A percentile compares a stretch with the other conserved stretches of the same genome.
Conservation (phyloP, 2,797 vertebrate species). For the Manis pentadactyla region DNA sequence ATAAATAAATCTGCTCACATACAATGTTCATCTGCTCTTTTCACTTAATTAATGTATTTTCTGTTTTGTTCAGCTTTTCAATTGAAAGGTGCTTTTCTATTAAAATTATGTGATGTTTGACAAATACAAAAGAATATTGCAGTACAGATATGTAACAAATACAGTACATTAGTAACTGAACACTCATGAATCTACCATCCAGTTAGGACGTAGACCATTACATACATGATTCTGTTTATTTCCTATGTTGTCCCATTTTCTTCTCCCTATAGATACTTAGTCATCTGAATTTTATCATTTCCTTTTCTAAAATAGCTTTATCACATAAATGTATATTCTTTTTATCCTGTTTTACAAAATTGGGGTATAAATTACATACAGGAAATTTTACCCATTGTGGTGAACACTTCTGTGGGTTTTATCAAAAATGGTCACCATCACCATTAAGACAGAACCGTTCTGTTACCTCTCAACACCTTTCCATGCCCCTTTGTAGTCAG, state of each 20-base stretch:
- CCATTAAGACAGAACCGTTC: not conserved
- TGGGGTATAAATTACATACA: not conserved
- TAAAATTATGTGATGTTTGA: slow-evolving; percentile 42
- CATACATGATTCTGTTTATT: not conserved
- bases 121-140: not conserved
- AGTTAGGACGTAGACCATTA: not conserved
- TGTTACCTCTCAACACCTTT: not conserved
- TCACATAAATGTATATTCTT: not conserved
- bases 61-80: slow-evolving; percentile 33
- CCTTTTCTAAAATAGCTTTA: slow-evolving; percentile 28
- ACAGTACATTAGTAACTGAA: not conserved
- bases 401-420: not conserved
- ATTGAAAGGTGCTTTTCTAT: not conserved
- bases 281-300: slow-evolving; percentile 2
- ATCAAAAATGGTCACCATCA: not conserved
- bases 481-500: rapidly evolving
- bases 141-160: not conserved
- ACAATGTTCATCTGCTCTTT: not conserved
- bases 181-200: not conserved
- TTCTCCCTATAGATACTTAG: not conserved
- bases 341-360: slow-evolving; percentile 26
- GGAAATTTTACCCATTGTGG: not conserved
- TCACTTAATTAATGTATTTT: not conserved
- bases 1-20: not conserved
- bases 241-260: slow-evolving; percentile 15